These are phyloP conservation scores for Scaptomyza tumidula DNA, from an alignment of 2,888 invertebrate genomes.

Conservation along the genomic window DNA sequence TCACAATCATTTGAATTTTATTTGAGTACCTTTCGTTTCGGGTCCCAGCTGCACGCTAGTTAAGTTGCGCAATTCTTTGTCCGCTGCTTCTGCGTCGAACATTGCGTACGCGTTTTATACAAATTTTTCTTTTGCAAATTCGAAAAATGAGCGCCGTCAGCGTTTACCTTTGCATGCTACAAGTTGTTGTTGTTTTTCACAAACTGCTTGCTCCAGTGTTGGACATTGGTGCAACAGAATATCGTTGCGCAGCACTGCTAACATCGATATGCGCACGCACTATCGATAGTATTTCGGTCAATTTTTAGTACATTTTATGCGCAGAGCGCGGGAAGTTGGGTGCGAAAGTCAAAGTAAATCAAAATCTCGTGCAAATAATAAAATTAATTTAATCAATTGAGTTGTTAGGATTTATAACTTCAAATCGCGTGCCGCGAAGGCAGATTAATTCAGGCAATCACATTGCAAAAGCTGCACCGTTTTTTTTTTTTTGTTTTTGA, in stretches of 20 bases:
- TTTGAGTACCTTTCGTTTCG: constrained; percentile 70
- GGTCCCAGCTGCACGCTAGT: constrained; percentile 63
- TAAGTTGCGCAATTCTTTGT: constrained; percentile 16
- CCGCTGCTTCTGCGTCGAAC: constrained; percentile 21
- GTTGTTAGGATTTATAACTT: background rate
- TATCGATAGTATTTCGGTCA: constrained; percentile 22
- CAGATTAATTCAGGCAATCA: background rate
- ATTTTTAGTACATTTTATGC: constrained; percentile 39
- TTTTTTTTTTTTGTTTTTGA: constrained; percentile 21
- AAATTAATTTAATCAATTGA: background rate
- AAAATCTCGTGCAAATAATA: background rate
- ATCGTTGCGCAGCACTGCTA: constrained; percentile 29
- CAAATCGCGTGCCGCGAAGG: background rate
- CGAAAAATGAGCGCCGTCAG: constrained; percentile 34
- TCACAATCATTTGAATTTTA: background rate
- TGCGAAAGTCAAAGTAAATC: background rate
- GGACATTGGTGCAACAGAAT: background rate
- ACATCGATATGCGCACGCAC: constrained; percentile 32
- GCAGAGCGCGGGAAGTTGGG: constrained; percentile 5
- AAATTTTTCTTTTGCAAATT: constrained; percentile 7
- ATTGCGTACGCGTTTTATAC: constrained; percentile 10
- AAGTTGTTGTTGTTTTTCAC: constrained; percentile 49
- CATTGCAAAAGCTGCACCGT: constrained; percentile 31
- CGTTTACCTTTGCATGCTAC: constrained; percentile 36
- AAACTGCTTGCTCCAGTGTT: constrained; percentile 15